These are phyloP conservation scores for Rhamnusium bicolor DNA, from an alignment of 2,888 invertebrate species.

Conservation along the genomic window DNA sequence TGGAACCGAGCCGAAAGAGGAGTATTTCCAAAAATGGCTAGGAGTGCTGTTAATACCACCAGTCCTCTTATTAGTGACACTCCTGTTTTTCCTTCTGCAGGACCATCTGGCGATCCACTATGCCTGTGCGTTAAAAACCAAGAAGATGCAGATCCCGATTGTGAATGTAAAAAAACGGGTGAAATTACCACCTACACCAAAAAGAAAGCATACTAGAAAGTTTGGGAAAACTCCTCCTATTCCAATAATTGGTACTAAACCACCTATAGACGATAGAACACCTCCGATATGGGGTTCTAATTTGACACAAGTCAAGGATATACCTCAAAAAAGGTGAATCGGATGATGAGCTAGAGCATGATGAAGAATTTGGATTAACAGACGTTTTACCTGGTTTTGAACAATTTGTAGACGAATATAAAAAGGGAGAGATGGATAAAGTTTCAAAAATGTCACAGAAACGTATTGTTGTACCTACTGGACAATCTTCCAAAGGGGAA, in stretches of 20 bases:
- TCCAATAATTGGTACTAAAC: conserved; percentile 56
- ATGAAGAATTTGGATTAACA: neutral
- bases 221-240: conserved; percentile 56
- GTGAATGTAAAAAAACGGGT: neutral
- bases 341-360: neutral
- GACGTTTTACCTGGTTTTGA: neutral
- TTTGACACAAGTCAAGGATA: conserved; percentile 61
- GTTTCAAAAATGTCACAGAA: neutral
- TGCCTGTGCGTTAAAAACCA: neutral
- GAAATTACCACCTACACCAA: neutral
- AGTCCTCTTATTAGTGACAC: conserved; percentile 33
- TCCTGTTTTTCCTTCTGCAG: conserved; percentile 38
- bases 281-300: conserved; percentile 69
- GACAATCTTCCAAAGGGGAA: neutral
- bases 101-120: conserved; percentile 25
- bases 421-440: neutral
- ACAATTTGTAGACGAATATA: conserved; percentile 26
- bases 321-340: conserved; percentile 29
- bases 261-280: conserved; percentile 55
- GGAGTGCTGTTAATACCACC: conserved; percentile 51
- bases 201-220: conserved; percentile 44
- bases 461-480: neutral
- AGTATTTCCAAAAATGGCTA: conserved; percentile 62
- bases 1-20: conserved; percentile 68
- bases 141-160: conserved; percentile 24